Evolutionary conservation across 2,113 vertebrate species (phyloP).

Genomic region (Lynx canadensis): DNA sequence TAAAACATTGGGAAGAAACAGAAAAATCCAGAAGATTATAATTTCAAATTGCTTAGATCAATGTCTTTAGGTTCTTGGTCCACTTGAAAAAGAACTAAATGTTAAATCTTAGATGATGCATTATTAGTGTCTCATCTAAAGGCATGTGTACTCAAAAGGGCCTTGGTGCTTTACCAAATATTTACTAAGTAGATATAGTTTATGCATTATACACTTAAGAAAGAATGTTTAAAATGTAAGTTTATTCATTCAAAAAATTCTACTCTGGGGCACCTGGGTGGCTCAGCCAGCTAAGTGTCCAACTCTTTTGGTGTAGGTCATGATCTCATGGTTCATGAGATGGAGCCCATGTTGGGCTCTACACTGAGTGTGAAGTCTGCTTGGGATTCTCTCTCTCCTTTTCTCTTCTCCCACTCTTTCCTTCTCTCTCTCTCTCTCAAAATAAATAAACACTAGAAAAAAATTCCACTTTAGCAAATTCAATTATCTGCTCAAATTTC

Average conservation of each 20-base stretch:
- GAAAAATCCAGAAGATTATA: neutral
- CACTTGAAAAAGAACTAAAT: slow-evolving; percentile 14
- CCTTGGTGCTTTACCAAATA: neutral
- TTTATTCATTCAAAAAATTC: neutral
- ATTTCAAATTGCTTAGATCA: neutral
- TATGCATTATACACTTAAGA: neutral
- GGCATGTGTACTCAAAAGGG: neutral
- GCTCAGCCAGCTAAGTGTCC: no score
- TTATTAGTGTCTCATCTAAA: neutral
- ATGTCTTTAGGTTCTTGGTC: neutral
- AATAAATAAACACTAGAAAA: no score
- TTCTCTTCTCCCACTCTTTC: no score
- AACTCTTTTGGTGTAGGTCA: no score
- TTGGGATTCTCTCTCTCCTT: no score
- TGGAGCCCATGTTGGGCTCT: no score
- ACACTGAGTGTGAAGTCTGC: no score
- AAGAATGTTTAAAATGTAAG: neutral
- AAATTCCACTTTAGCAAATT: neutral
- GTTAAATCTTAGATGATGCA: neutral
- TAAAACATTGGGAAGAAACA: neutral
- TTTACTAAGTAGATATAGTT: neutral
- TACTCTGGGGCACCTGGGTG: no score
- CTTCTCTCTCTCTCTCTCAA: no score
- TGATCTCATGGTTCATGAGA: no score
- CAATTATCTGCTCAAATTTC: neutral